Evolutionary conservation across 2,113 vertebrate genomes (phyloP).

Genomic region (Pterophyllum scalare): DNA sequence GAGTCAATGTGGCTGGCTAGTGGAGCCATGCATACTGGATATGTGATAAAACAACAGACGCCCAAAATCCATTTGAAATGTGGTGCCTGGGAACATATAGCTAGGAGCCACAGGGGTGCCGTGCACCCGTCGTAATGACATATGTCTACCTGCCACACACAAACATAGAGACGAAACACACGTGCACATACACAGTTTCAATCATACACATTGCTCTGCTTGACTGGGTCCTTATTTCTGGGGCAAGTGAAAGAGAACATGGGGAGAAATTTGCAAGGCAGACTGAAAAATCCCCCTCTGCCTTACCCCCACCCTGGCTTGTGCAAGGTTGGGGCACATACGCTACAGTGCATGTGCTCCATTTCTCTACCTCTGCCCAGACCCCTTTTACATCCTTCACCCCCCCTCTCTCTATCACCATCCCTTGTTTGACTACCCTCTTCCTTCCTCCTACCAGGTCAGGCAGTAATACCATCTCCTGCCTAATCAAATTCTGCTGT

Average conservation of each 20-base stretch:
- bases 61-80: slow-evolving; percentile 64
- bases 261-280: slow-evolving; percentile 62
- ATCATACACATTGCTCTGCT: slow-evolving; percentile 51
- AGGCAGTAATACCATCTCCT: slow-evolving; percentile 69
- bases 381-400: slow-evolving; percentile 1
- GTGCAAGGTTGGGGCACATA: neutral
- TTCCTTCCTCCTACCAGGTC: slow-evolving; percentile 65
- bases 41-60: slow-evolving; percentile 59
- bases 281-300: slow-evolving; percentile 32
- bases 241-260: slow-evolving; percentile 55
- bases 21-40: slow-evolving; percentile 41
- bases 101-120: slow-evolving; percentile 45
- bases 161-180: slow-evolving; percentile 25
- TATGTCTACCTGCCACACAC: slow-evolving; percentile 49
- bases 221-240: slow-evolving; percentile 64
- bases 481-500: slow-evolving; percentile 74
- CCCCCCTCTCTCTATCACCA: slow-evolving; percentile 26
- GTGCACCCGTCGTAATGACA: slow-evolving; percentile 47
- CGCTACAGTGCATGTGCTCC: slow-evolving; percentile 34
- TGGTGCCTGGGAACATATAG: slow-evolving; percentile 49
- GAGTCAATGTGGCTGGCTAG: slow-evolving; percentile 30
- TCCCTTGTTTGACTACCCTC: slow-evolving; percentile 61
- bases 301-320: slow-evolving; percentile 4
- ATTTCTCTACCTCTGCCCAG: slow-evolving; percentile 43
- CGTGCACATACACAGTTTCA: slow-evolving; percentile 25